These are phyloP conservation scores for Hycleus cichorii DNA, from an alignment of 1,140 invertebrate species.

Conservation along the genomic window DNA sequence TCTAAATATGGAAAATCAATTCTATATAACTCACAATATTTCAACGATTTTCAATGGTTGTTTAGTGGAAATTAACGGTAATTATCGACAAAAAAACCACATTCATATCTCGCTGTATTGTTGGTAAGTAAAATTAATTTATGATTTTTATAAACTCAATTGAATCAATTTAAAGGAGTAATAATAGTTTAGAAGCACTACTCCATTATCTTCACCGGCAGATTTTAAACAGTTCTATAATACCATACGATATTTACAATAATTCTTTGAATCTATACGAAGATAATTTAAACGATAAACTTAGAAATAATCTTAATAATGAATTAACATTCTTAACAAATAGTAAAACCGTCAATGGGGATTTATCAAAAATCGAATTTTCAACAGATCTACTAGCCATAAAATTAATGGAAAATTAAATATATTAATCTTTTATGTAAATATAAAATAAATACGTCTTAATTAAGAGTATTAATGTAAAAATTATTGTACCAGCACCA, in stretches of 20 bases:
- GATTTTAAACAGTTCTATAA: neutral
- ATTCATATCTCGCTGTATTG: neutral
- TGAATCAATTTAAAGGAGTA: neutral
- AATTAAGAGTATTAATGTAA: neutral
- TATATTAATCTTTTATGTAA: neutral
- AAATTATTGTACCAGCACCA: neutral
- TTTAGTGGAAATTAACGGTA: constrained; percentile 1
- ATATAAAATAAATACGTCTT: neutral
- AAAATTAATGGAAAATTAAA: neutral
- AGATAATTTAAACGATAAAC: neutral
- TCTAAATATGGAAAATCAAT: neutral
- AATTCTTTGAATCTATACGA: too few species aligned
- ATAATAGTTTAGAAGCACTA: neutral
- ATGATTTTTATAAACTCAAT: neutral
- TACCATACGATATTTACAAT: neutral
- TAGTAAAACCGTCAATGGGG: neutral
- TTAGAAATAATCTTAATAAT: neutral
- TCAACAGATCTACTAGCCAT: neutral
- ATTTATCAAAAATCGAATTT: neutral
- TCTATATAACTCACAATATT: constrained; percentile 1
- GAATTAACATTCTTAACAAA: neutral
- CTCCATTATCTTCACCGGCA: constrained; percentile 2
- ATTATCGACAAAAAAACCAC: neutral
- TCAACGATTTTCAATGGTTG: constrained; percentile 6
- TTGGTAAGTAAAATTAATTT: neutral